Conservation (phyloP, 2,888 invertebrate genomes). For the Zygaena filipendulae region DNA sequence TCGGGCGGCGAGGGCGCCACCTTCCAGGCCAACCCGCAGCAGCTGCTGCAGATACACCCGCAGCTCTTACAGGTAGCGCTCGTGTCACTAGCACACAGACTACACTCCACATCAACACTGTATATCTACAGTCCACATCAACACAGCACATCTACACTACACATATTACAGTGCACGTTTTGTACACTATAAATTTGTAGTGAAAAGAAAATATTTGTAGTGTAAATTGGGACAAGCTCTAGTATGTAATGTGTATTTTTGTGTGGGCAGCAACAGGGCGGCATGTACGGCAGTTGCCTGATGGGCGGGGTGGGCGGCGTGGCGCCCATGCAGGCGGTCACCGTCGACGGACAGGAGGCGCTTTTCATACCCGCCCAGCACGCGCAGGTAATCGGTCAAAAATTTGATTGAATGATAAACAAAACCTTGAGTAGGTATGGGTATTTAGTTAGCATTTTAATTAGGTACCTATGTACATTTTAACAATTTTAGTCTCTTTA, state of each 20-base stretch:
- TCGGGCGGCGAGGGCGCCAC: conserved; percentile 39
- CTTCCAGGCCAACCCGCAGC: conserved; percentile 63
- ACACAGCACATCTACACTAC: not conserved
- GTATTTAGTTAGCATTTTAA: too few species aligned
- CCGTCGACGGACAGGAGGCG: conserved; percentile 93
- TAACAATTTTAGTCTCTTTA: too few species aligned
- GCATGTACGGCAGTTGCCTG: conserved; percentile 50
- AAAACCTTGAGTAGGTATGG: too few species aligned
- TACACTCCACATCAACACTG: not conserved
- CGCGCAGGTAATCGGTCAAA: conserved; percentile 63
- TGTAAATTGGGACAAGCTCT: too few species aligned
- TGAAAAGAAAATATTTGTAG: too few species aligned
- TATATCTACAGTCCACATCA: not conserved
- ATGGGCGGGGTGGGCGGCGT: conserved; percentile 64
- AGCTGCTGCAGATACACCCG: conserved; percentile 57
- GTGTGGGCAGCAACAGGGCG: conserved; percentile 39
- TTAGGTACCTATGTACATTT: too few species aligned
- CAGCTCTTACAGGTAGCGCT: conserved; percentile 60
- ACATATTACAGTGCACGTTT: too few species aligned
- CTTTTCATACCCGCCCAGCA: conserved; percentile 88
- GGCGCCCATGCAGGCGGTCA: conserved; percentile 89
- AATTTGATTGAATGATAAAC: too few species aligned
- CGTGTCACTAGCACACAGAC: conserved; percentile 3
- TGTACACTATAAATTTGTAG: too few species aligned
- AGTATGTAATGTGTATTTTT: not conserved